Conservation (phyloP, 2,888 invertebrate genomes). For the Acutogordius australiensis region DNA sequence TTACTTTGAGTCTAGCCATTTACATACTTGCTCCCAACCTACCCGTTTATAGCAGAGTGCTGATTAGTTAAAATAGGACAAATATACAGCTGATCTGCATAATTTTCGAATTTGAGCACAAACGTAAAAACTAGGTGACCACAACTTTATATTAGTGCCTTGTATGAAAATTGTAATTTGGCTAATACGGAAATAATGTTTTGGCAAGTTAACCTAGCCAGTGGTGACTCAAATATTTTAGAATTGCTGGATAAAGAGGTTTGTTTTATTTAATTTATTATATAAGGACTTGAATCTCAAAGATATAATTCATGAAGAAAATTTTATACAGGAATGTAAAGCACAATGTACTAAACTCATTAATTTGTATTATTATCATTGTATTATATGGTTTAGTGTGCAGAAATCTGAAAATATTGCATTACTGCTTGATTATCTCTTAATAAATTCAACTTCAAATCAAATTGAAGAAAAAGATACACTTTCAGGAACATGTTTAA, state of each 20-base stretch:
- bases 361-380: not conserved
- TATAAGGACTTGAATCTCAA: not conserved
- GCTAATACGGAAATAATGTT: constrained; percentile 6
- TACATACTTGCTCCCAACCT: too few species aligned
- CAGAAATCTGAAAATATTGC: not conserved
- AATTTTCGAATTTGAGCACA: too few species aligned
- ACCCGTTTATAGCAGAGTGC: too few species aligned
- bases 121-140: too few species aligned
- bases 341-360: constrained; percentile 7
- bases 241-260: not conserved
- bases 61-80: too few species aligned
- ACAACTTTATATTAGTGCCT: too few species aligned
- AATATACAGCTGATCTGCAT: too few species aligned
- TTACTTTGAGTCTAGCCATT: too few species aligned
- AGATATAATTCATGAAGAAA: not conserved
- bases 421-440: not conserved
- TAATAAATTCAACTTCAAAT: not conserved
- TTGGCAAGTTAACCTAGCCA: not conserved
- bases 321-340: constrained; percentile 6
- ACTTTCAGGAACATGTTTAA: not conserved
- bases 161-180: not conserved
- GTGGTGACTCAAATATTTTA: not conserved
- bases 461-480: not conserved
- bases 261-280: not conserved
- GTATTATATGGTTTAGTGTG: not conserved